Evolutionary conservation across 1,140 invertebrate species (phyloP).

Genomic region (Drosophila orena): DNA sequence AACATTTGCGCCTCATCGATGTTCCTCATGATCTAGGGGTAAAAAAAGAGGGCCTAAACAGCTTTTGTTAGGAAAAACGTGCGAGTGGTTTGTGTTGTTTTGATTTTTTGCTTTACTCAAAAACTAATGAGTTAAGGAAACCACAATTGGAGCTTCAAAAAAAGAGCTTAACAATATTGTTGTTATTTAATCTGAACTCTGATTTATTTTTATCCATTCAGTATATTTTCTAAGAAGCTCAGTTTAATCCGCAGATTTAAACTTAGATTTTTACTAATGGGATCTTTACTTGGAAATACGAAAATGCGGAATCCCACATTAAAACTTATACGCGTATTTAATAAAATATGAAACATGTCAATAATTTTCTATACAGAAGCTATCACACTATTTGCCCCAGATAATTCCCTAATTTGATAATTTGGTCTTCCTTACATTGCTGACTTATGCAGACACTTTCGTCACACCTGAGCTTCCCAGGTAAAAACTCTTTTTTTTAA

Average conservation of each 20-base stretch:
- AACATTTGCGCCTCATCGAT: conserved; percentile 53
- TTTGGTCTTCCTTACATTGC: conserved; percentile 18
- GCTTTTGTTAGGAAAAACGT: conserved; percentile 19
- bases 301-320: too few relatives aligned
- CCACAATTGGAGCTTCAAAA: conserved; percentile 24
- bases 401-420: conserved; percentile 31
- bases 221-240: neutral
- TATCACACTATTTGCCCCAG: neutral
- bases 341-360: neutral
- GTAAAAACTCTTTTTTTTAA: conserved; percentile 18
- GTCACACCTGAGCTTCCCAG: conserved; percentile 38
- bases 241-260: neutral
- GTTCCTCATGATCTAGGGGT: conserved; percentile 5
- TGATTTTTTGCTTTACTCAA: conserved; percentile 14
- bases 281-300: neutral
- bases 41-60: conserved; percentile 16
- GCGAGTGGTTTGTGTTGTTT: conserved; percentile 32
- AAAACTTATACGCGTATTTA: too few relatives aligned
- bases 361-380: neutral
- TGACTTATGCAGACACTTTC: conserved; percentile 29
- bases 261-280: neutral
- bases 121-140: conserved; percentile 30
- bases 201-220: conserved; percentile 4
- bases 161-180: conserved; percentile 11
- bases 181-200: conserved; percentile 4